Percentiles rank a stretch among this genome's conserved stretches.
Conservation (phyloP, 2,113 vertebrate genomes). For the Pimephales promelas region DNA sequence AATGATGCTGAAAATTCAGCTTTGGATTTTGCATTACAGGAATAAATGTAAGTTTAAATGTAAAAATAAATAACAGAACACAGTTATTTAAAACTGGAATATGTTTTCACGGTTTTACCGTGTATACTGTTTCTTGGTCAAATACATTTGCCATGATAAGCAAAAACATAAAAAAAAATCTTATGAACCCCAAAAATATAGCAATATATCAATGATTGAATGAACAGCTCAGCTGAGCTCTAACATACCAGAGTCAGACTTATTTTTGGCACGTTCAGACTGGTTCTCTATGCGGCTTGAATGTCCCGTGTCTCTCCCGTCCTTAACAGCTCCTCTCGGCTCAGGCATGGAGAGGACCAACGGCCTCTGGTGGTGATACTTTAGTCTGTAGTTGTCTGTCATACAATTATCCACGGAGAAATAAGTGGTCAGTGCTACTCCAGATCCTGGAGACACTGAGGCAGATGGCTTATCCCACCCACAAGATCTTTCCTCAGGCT, state of each 20-base stretch:
- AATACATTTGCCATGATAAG: background rate
- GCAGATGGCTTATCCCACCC: conserved; percentile 48
- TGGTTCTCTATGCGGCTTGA: conserved; percentile 67
- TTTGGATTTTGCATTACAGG: background rate
- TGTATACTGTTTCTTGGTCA: background rate
- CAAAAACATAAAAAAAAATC: background rate
- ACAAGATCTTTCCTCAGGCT: conserved; percentile 65
- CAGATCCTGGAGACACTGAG: conserved; percentile 63
- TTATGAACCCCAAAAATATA: background rate
- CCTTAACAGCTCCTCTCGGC: conserved; percentile 66
- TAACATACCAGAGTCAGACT: conserved; percentile 73
- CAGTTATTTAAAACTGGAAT: too few species aligned
- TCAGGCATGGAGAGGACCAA: conserved; percentile 81
- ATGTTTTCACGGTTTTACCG: too few species aligned
- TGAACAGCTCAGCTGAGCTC: background rate
- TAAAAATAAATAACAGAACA: too few species aligned
- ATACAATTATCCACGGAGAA: conserved; percentile 97
- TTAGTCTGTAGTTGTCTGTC: conserved; percentile 96
- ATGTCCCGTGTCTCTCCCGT: conserved; percentile 67
- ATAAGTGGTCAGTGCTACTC: conserved; percentile 89
- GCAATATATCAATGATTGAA: background rate
- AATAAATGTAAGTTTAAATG: background rate
- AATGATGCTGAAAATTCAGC: background rate
- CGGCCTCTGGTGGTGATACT: conserved; percentile 93
- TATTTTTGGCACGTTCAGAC: conserved; percentile 76